Conservation (phyloP, 2,888 invertebrate genomes). For the Acronicta aceris region DNA sequence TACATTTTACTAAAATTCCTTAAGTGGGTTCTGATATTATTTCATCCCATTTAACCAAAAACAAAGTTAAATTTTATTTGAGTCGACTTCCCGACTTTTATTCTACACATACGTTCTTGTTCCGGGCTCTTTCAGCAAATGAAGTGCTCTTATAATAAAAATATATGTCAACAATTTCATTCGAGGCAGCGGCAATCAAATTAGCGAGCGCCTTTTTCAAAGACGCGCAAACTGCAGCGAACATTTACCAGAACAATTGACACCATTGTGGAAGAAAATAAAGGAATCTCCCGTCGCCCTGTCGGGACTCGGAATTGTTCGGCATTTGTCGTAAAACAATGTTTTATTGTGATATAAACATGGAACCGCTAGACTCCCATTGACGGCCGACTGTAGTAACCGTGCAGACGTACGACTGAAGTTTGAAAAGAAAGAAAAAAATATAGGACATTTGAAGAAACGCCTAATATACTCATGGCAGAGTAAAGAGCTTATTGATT, state of each 20-base stretch:
- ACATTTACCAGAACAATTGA: constrained; percentile 47
- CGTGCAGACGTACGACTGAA: constrained; percentile 19
- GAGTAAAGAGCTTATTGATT: no score
- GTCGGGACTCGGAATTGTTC: constrained; percentile 54
- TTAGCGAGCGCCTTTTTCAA: constrained; percentile 41
- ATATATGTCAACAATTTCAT: constrained; percentile 5
- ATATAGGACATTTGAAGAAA: neutral
- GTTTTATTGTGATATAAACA: constrained; percentile 77
- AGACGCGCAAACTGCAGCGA: constrained; percentile 36
- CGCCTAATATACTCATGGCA: no score
- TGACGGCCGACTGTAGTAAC: constrained; percentile 65
- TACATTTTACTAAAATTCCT: no score
- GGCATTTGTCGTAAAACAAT: constrained; percentile 70
- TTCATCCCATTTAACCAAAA: neutral
- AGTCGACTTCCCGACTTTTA: neutral
- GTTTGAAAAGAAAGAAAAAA: neutral
- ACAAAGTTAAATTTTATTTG: neutral
- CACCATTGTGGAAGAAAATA: constrained; percentile 51
- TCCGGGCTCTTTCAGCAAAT: neutral
- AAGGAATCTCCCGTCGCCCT: constrained; percentile 53
- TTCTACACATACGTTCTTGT: neutral
- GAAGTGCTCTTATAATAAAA: neutral
- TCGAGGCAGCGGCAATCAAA: constrained; percentile 32
- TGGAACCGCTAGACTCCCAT: constrained; percentile 68
- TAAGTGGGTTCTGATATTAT: no score